Base-by-base conservation (phyloP, 2,113 vertebrate genomes). In the Centrocercus urophasianus region DNA sequence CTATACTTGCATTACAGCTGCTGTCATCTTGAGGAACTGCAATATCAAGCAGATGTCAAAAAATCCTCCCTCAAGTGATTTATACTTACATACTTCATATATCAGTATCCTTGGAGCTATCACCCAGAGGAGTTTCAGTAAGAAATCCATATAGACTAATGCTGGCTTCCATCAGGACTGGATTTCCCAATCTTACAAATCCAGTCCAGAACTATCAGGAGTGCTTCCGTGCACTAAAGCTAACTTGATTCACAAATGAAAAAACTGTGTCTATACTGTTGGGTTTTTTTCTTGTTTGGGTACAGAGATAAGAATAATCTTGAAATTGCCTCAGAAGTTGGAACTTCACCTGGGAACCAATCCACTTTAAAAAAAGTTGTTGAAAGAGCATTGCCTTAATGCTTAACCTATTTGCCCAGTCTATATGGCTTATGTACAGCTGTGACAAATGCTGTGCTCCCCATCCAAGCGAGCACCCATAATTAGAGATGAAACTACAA, bases 401-500 rank as follows among this genome's bases (percentile, higher is more conserved):
- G 69, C 17, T 43, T 43, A 43, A 21, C 88, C 34, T 71, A 19
- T 67, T 86, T 88, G 45, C 28, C 30, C 40, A 73, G 25, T 24
- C 60, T 54, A 10, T 7, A 27, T 1, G 3, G n/a, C 8, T 70
- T 13, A 28, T 6, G 6, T 5, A 63, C 21, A 60, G 47, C 30
- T 52, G 25, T 18, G 25, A 74, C n/a, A 76, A 43, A 75, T 38
- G 24, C 12, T 0, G 0, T 0, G 0, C 8, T 65, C 4, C 16
- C 32, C 52, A 42, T 24, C 1, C 57, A 19, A 12, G 20, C 8
- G 38, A 77, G n/a, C 2, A 2, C 19, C 11, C 19, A 5, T 15
- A 56, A 25, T 3, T 57, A 38, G 60, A 50, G 10, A 79, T 5
- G 2, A 6, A 88, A 52, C 83, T 59, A 22, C 59, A 63, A 40